A percentile compares a stretch with the other conserved stretches of the same genome.
Conservation (phyloP, 2,113 vertebrate genomes). For the Crotalus viridis region DNA sequence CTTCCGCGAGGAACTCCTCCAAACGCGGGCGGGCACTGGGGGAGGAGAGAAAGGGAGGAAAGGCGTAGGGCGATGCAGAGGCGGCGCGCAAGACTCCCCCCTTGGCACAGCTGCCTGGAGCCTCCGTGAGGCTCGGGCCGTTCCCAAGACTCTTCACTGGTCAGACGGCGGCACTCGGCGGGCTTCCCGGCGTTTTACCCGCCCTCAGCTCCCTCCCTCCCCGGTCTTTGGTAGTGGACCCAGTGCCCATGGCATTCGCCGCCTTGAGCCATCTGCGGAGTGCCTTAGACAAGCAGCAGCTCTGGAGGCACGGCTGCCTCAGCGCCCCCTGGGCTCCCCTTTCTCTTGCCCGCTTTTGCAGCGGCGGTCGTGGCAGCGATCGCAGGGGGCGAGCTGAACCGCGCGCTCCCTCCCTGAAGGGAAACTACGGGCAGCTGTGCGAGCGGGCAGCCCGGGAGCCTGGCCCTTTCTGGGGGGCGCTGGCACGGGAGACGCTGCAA, state of each 20-base stretch:
- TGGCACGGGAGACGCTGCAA: constrained; percentile 71
- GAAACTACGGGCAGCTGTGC: constrained; percentile 65
- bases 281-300: constrained; percentile 1
- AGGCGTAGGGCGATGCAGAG: neutral
- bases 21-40: neutral
- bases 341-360: neutral
- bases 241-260: neutral
- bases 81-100: too few species aligned
- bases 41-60: neutral
- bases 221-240: neutral
- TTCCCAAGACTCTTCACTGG: too few species aligned
- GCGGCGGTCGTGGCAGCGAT: neutral
- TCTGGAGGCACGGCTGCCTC: neutral
- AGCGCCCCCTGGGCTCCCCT: neutral
- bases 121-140: neutral
- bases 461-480: constrained; percentile 80
- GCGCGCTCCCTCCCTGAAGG: constrained; percentile 15
- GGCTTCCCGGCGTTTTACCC: neutral
- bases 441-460: constrained; percentile 76
- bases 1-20: neutral
- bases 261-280: constrained; percentile 15
- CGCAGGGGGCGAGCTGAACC: neutral
- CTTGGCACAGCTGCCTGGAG: neutral
- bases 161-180: neutral
- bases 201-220: neutral